Conservation (phyloP, 2,113 vertebrate genomes). For the Misgurnus mizolepis region DNA sequence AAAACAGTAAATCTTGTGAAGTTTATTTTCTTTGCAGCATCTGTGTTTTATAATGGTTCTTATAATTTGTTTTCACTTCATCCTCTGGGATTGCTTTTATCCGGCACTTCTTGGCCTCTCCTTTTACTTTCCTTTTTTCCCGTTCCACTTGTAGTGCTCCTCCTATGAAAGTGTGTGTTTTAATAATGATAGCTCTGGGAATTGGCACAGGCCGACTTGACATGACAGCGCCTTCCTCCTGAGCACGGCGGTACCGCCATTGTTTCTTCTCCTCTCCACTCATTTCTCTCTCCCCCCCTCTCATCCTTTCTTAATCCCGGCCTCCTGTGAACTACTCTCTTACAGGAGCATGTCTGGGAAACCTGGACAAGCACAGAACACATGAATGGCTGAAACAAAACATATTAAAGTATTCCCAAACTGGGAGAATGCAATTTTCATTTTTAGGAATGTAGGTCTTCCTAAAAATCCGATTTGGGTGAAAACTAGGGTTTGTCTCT, state of each 20-base stretch:
- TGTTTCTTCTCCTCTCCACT: slow-evolving; percentile 67
- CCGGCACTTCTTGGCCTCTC: slow-evolving; percentile 79
- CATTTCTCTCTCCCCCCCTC: slow-evolving; percentile 5
- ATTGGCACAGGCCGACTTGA: slow-evolving; percentile 67
- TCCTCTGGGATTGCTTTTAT: slow-evolving; percentile 89
- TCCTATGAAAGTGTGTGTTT: slow-evolving; percentile 82
- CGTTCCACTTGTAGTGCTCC: slow-evolving; percentile 61
- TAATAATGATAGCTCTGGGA: slow-evolving; percentile 84
- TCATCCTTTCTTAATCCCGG: slow-evolving; percentile 62
- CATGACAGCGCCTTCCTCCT: slow-evolving; percentile 66
- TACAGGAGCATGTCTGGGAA: slow-evolving; percentile 69
- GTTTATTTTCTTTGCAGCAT: slow-evolving; percentile 98
- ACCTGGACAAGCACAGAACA: slow-evolving; percentile 56
- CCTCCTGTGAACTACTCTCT: slow-evolving; percentile 63
- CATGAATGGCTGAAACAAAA: slow-evolving; percentile 50
- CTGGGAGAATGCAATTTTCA: background rate
- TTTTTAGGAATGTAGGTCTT: slow-evolving; percentile 13
- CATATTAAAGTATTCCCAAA: slow-evolving; percentile 60
- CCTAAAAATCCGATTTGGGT: slow-evolving; percentile 3
- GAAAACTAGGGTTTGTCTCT: slow-evolving; percentile 23
- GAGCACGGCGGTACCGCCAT: slow-evolving; percentile 68
- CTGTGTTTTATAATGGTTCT: slow-evolving; percentile 96
- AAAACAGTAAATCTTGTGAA: slow-evolving; percentile 88
- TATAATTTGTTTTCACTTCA: slow-evolving; percentile 97
- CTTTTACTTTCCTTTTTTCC: slow-evolving; percentile 37